Evolutionary conservation across 2,888 invertebrate genomes (phyloP).

Genomic region (Desoria tigrina): DNA sequence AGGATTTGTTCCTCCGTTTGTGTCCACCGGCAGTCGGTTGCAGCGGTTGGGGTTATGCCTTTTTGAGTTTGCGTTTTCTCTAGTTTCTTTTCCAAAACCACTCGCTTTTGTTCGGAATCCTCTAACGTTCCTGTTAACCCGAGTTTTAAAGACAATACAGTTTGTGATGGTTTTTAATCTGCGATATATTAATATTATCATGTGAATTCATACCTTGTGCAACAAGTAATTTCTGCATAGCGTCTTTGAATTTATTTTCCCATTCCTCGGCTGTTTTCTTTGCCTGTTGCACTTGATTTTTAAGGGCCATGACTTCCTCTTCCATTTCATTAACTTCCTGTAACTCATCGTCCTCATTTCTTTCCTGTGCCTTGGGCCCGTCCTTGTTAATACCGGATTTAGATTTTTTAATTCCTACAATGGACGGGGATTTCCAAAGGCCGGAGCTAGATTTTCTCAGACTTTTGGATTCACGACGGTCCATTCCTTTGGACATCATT

Average conservation of each 20-base stretch:
- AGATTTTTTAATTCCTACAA: constrained; percentile 49
- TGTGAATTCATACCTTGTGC: constrained; percentile 51
- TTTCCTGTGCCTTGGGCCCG: constrained; percentile 2
- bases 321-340: constrained; percentile 58
- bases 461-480: constrained; percentile 43
- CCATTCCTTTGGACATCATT: constrained; percentile 38
- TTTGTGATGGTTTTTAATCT: no score
- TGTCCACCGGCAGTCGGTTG: constrained; percentile 48
- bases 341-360: constrained; percentile 69
- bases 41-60: constrained; percentile 41
- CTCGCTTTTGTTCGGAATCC: constrained; percentile 75
- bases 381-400: constrained; percentile 48
- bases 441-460: constrained; percentile 51
- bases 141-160: no score
- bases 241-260: constrained; percentile 60
- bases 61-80: constrained; percentile 65
- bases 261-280: constrained; percentile 73
- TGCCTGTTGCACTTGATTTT: constrained; percentile 51
- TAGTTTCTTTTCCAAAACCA: constrained; percentile 74
- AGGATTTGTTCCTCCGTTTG: constrained; percentile 51
- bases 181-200: no score
- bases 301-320: constrained; percentile 53
- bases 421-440: constrained; percentile 52
- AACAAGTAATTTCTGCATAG: constrained; percentile 62
- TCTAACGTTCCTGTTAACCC: constrained; percentile 62